These are phyloP conservation scores for Xenus cinereus DNA, from an alignment of 2,113 vertebrate genomes.

Conservation along the genomic window DNA sequence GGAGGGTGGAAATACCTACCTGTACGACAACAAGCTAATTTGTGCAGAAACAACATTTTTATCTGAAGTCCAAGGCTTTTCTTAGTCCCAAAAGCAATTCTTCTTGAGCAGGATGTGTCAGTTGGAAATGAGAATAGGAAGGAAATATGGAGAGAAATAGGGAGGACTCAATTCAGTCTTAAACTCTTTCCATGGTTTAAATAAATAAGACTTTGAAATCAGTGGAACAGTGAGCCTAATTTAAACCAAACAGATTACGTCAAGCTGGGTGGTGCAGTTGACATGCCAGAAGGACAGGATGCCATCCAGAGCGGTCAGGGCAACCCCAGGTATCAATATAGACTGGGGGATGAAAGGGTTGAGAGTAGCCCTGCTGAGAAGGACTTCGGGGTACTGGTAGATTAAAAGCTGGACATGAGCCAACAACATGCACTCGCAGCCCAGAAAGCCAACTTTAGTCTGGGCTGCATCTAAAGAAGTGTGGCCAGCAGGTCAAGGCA, in stretches of 20 bases:
- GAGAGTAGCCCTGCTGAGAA: not conserved
- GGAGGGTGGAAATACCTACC: accelerated
- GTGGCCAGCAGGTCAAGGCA: not conserved
- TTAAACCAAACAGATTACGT: not conserved
- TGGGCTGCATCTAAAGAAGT: not conserved
- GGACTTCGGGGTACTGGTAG: not conserved
- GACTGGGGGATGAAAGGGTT: not conserved
- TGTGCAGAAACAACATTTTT: not conserved
- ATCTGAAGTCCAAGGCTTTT: not conserved
- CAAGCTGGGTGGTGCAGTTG: not conserved
- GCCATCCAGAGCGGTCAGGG: not conserved
- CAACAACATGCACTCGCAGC: not conserved
- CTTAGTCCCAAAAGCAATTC: not conserved
- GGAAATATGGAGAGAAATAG: not conserved
- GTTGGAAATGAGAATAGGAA: not conserved
- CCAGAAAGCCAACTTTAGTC: not conserved
- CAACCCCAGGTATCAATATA: not conserved
- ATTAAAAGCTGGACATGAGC: not conserved
- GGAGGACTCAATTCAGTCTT: not conserved
- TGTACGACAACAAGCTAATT: not conserved
- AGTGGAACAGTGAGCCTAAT: not conserved
- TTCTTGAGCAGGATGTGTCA: not conserved
- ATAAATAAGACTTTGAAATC: not conserved
- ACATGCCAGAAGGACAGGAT: not conserved
- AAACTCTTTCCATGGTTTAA: not conserved